Evolutionary conservation across 2,888 invertebrate species (phyloP).

Genomic region (Empis stercorea): DNA sequence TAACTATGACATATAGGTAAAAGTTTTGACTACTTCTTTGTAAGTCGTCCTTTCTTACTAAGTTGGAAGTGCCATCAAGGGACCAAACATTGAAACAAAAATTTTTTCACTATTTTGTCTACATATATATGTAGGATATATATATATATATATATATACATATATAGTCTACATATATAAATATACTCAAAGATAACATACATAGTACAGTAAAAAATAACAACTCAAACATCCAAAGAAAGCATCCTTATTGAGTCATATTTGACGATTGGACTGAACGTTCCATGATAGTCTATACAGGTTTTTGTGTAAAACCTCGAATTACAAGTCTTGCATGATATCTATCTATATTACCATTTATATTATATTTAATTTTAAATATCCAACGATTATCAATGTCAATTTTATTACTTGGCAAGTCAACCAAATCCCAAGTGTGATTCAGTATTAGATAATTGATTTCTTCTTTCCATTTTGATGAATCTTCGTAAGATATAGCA

Average conservation of each 20-base stretch:
- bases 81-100: too few relatives aligned
- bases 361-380: slow-evolving; percentile 11
- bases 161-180: too few relatives aligned
- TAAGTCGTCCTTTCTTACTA: too few relatives aligned
- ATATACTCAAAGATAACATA: too few relatives aligned
- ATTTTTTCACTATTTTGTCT: too few relatives aligned
- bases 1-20: too few relatives aligned
- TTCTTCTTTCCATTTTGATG: slow-evolving; percentile 14
- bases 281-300: slow-evolving; percentile 20
- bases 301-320: slow-evolving; percentile 19
- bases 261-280: slow-evolving; percentile 22
- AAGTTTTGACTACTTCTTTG: too few relatives aligned
- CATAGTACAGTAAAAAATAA: too few relatives aligned
- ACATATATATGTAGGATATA: too few relatives aligned
- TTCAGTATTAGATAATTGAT: slow-evolving; percentile 10
- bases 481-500: slow-evolving; percentile 10
- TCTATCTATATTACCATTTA: slow-evolving; percentile 1
- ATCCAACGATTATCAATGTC: slow-evolving; percentile 13
- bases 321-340: slow-evolving; percentile 22
- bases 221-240: too few relatives aligned
- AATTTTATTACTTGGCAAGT: slow-evolving; percentile 8
- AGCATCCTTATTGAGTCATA: slow-evolving; percentile 16
- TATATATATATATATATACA: too few relatives aligned
- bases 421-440: slow-evolving; percentile 12
- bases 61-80: too few relatives aligned